phyloP scores from a whole-genome alignment of 2,113 vertebrate species.

The Neogobius melanostomus region DNA sequence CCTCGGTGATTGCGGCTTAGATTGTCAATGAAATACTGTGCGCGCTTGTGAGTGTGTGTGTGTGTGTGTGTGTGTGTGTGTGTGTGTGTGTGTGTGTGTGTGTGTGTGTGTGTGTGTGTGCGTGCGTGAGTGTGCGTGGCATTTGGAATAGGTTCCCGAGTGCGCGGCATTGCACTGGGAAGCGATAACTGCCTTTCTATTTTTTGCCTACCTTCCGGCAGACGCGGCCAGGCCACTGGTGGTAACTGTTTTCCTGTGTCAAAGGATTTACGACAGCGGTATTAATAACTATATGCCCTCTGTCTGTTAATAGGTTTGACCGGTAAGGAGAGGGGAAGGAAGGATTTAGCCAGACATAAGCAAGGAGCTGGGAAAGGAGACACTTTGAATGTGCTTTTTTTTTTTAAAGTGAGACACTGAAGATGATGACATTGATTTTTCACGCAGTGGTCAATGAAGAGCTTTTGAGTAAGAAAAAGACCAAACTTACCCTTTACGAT shows the following conservation, averaged over 20 bases:
- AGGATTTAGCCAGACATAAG: background rate
- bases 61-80: constrained; percentile 1
- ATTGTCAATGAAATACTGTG: background rate
- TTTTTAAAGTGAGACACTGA: no score
- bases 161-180: constrained; percentile 12
- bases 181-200: constrained; percentile 36
- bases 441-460: no score
- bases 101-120: background rate
- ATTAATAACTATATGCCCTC: constrained; percentile 47
- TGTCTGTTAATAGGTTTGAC: constrained; percentile 43
- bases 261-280: constrained; percentile 27
- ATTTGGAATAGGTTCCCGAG: background rate
- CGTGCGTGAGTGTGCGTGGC: background rate
- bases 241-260: background rate
- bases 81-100: background rate
- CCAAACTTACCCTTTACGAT: no score
- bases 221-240: no score
- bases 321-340: constrained; percentile 20
- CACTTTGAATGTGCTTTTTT: background rate
- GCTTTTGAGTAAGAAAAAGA: no score
- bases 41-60: no score
- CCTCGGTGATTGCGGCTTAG: constrained; percentile 8
- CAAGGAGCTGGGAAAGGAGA: background rate
- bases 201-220: constrained; percentile 39
- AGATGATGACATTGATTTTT: no score